A percentile compares a stretch with the other conserved stretches of the same genome.
Conservation (phyloP, 2,113 vertebrate genomes). For the Pantherophis guttatus region DNA sequence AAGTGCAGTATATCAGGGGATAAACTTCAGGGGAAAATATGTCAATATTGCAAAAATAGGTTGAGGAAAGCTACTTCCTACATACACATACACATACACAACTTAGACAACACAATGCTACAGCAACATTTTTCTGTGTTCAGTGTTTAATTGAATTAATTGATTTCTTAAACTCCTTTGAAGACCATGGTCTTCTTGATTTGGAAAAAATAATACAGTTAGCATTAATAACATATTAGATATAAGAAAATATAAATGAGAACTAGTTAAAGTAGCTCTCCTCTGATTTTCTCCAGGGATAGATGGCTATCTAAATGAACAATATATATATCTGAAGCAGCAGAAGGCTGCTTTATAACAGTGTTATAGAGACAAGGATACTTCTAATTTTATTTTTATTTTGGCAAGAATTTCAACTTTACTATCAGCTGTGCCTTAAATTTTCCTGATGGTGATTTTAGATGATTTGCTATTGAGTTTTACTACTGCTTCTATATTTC, state of each 20-base stretch:
- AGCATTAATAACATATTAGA: not conserved
- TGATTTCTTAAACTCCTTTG: not conserved
- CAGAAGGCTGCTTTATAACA: not conserved
- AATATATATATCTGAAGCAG: not conserved
- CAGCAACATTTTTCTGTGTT: not conserved
- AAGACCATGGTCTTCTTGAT: not conserved
- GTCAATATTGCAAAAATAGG: constrained; percentile 2
- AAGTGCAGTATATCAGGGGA: not conserved
- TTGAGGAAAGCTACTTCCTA: not conserved
- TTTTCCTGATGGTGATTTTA: not conserved
- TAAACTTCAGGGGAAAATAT: constrained; percentile 15
- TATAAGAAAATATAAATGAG: not conserved
- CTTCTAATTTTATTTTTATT: constrained; percentile 2
- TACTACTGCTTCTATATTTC: not conserved
- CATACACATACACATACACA: not conserved
- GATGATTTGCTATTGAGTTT: not conserved
- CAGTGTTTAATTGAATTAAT: not conserved
- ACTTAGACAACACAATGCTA: not conserved
- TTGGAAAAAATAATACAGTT: not conserved
- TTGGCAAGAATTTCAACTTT: not conserved
- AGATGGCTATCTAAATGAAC: not conserved
- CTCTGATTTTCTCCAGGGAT: not conserved
- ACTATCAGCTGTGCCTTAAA: not conserved
- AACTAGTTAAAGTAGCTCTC: not conserved
- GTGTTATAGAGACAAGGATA: not conserved